A percentile compares a stretch with the other conserved stretches of the same genome.
phyloP scores from a whole-genome alignment of 2,888 invertebrate genomes.

The Eudemis profundana region DNA sequence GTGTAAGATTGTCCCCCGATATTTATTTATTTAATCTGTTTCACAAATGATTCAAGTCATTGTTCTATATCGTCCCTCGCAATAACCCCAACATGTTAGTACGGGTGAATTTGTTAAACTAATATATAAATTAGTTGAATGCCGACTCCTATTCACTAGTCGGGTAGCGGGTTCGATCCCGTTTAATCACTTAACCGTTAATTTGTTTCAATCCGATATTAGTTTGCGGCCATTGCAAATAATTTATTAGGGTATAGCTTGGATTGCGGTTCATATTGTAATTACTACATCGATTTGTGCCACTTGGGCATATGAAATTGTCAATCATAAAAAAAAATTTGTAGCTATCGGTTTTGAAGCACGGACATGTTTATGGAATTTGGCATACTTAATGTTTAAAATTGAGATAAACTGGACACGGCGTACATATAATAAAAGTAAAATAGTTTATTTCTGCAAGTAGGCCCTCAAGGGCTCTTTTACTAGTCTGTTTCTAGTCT shows the following conservation, averaged over 20 bases:
- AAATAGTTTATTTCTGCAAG: no score
- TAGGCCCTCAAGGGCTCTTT: no score
- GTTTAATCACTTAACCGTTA: slow-evolving; percentile 45
- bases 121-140: slow-evolving; percentile 43
- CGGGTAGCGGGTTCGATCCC: slow-evolving; percentile 40
- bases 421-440: no score
- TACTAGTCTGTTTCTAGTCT: no score
- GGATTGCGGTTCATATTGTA: background rate
- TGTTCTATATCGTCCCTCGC: background rate
- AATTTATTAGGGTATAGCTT: slow-evolving; percentile 45
- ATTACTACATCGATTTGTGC: background rate
- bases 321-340: no score
- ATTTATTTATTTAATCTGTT: no score
- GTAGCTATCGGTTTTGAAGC: no score
- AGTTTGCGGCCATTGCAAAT: slow-evolving; percentile 38
- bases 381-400: no score
- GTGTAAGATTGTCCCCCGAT: no score
- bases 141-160: slow-evolving; percentile 32
- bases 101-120: slow-evolving; percentile 37
- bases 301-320: background rate
- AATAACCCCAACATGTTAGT: background rate
- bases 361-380: no score
- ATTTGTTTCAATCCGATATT: slow-evolving; percentile 44
- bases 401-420: no score
- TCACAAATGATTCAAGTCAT: no score